Conservation (phyloP, 1,140 invertebrate species). For the Apis florea region DNA sequence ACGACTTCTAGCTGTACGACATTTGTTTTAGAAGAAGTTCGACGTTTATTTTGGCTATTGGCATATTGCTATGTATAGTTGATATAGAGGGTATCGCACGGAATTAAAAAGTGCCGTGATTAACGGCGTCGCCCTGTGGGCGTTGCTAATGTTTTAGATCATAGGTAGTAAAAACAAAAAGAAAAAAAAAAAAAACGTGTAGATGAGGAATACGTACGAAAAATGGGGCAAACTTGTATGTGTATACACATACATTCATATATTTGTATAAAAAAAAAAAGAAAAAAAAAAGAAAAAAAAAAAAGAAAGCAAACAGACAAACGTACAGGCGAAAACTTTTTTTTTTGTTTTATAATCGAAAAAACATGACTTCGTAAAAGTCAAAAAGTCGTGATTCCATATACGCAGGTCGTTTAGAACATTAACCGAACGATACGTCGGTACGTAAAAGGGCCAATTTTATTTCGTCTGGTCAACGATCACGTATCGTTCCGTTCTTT, state of each 20-base stretch:
- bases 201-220: constrained; percentile 58
- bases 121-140: constrained; percentile 25
- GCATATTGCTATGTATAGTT: constrained; percentile 71
- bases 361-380: constrained; percentile 59
- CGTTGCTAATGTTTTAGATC: constrained; percentile 63
- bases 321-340: constrained; percentile 70
- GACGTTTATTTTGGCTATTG: constrained; percentile 75
- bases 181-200: constrained; percentile 43
- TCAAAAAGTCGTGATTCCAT: constrained; percentile 61
- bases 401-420: constrained; percentile 56
- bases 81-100: constrained; percentile 47
- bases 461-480: constrained; percentile 62
- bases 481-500: constrained; percentile 56
- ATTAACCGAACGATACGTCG: constrained; percentile 46
- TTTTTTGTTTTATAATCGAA: constrained; percentile 53
- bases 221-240: constrained; percentile 33
- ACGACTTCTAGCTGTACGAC: constrained; percentile 76
- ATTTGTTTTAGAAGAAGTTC: constrained; percentile 76
- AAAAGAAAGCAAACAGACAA: constrained; percentile 54
- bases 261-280: constrained; percentile 53
- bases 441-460: constrained; percentile 53
- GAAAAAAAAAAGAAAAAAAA: constrained; percentile 56
- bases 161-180: constrained; percentile 63
- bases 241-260: constrained; percentile 33
- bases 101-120: constrained; percentile 30